Conservation (phyloP, 92 coral and sea anemone species). For the Epizoanthus illoricatus region DNA sequence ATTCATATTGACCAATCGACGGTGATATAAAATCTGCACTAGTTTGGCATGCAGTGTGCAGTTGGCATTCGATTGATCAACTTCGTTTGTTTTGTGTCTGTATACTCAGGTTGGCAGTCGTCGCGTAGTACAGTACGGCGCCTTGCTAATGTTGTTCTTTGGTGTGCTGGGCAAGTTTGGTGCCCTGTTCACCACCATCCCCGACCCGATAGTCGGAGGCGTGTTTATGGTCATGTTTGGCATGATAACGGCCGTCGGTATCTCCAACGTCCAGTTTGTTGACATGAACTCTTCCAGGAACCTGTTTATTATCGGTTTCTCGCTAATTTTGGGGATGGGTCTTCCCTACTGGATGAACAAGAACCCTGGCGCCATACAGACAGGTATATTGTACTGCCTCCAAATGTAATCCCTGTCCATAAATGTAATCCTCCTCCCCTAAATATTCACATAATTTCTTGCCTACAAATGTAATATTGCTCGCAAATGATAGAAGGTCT, state of each 20-base stretch:
- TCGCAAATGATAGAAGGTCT: too few species aligned
- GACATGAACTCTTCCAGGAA: conserved; percentile 83
- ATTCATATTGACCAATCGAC: too few species aligned
- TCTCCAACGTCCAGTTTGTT: conserved; percentile 81
- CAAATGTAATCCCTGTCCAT: too few species aligned
- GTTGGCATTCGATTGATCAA: too few species aligned
- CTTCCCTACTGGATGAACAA: conserved; percentile 65
- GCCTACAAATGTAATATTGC: too few species aligned
- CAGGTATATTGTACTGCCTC: conserved; percentile 40
- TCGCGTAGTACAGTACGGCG: conserved; percentile 84
- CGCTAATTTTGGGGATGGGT: conserved; percentile 76
- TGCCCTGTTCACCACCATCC: conserved; percentile 84
- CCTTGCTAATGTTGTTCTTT: conserved; percentile 64
- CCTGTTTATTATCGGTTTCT: conserved; percentile 79
- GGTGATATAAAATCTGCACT: too few species aligned
- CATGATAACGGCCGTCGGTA: conserved; percentile 80
- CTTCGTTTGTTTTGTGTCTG: background rate
- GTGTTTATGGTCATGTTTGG: conserved; percentile 85
- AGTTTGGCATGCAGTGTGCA: too few species aligned
- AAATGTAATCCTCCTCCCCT: too few species aligned
- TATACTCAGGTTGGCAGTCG: conserved; percentile 82
- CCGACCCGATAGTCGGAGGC: conserved; percentile 92
- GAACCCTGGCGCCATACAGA: conserved; percentile 66
- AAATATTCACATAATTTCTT: too few species aligned
- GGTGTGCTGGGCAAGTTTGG: conserved; percentile 84